Conservation (phyloP, 2,113 vertebrate species). For the Nyctibius bracteatus region DNA sequence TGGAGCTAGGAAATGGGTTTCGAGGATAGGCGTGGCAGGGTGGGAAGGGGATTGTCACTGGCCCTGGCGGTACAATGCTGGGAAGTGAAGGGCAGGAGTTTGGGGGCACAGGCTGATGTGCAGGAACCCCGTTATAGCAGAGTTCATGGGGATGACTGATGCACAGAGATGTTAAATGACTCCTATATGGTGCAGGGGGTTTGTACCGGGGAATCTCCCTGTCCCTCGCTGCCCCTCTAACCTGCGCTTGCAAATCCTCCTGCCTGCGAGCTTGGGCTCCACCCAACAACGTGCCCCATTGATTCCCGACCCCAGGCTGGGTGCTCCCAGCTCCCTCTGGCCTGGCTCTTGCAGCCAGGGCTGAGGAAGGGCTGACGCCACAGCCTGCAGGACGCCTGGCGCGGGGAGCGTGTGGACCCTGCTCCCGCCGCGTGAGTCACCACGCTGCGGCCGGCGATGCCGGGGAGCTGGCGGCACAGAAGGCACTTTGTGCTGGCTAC, state of each 20-base stretch:
- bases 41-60: background rate
- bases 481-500: constrained; percentile 10
- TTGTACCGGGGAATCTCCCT: background rate
- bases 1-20: background rate
- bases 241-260: background rate
- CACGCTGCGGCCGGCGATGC: background rate
- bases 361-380: background rate
- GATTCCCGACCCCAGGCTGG: background rate
- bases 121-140: background rate
- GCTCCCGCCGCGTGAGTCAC: background rate
- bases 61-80: background rate
- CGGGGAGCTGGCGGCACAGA: constrained; percentile 16
- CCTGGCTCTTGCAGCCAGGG: background rate
- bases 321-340: background rate
- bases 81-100: background rate
- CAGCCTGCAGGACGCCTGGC: background rate
- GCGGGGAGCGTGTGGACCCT: background rate
- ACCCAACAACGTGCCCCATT: fast-evolving
- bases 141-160: background rate
- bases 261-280: background rate
- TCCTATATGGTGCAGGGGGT: fast-evolving
- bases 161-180: background rate
- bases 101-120: background rate
- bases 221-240: background rate
- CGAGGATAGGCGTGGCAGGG: background rate